Evolutionary conservation across 2,797 vertebrate species (phyloP).

Genomic region (Uromys caudimaculatus): DNA sequence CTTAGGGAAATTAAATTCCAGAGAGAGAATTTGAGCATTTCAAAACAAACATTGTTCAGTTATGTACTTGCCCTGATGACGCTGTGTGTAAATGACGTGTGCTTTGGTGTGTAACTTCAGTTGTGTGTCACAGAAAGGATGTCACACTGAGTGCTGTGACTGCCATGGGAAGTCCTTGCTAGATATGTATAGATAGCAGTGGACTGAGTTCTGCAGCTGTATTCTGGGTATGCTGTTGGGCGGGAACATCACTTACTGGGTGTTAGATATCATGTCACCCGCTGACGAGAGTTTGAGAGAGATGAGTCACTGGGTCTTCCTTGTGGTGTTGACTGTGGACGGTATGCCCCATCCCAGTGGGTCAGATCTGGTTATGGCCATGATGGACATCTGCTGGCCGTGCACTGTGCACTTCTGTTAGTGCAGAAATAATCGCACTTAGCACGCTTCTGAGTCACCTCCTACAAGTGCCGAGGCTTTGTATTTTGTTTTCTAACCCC

Average conservation of each 20-base stretch:
- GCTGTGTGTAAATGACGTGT: neutral
- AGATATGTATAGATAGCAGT: neutral
- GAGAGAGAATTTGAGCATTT: neutral
- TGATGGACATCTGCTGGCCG: neutral
- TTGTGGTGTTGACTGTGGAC: neutral
- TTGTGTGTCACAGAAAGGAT: neutral
- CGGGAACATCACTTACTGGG: neutral
- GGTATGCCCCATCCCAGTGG: neutral
- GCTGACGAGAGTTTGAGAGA: neutral
- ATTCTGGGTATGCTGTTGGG: neutral
- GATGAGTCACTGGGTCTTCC: neutral
- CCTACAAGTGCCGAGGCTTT: neutral
- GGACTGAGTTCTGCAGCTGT: neutral
- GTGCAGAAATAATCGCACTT: neutral
- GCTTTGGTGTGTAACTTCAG: neutral
- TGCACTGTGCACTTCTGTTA: neutral
- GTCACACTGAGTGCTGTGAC: neutral
- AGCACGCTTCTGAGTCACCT: neutral
- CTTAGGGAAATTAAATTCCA: neutral
- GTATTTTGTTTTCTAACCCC: constrained; percentile 37
- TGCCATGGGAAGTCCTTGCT: neutral
- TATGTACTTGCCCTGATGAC: neutral
- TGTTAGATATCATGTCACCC: neutral
- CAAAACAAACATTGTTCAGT: neutral
- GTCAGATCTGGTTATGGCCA: neutral